Evolutionary conservation across 2,888 invertebrate genomes (phyloP).

Genomic region (Gastrophysa polygoni): DNA sequence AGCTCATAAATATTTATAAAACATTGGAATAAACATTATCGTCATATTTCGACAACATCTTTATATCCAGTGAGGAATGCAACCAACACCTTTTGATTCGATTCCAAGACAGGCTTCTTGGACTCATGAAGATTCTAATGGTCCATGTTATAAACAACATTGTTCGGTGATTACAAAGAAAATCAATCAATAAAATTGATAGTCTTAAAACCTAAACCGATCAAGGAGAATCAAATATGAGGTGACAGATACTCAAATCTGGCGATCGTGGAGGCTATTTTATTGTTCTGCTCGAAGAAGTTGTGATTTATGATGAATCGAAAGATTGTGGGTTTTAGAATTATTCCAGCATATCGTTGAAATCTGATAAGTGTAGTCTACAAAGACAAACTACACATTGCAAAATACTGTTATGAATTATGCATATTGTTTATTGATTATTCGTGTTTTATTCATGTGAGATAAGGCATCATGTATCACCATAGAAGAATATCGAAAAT

Average conservation of each 20-base stretch:
- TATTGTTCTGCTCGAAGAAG: no score
- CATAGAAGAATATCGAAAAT: not conserved
- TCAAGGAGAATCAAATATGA: no score
- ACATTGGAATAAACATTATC: not conserved
- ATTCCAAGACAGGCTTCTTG: no score
- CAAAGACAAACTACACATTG: not conserved
- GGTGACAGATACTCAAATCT: not conserved
- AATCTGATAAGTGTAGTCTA: not conserved
- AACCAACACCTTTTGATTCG: not conserved
- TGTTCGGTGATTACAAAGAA: no score
- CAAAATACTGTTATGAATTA: slow-evolving; percentile 8
- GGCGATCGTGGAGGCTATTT: not conserved
- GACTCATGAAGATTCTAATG: no score
- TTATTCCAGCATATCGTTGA: not conserved
- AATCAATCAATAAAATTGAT: no score
- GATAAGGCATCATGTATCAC: slow-evolving; percentile 2
- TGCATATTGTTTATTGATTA: slow-evolving; percentile 2
- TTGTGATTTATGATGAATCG: not conserved
- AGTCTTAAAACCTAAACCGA: no score
- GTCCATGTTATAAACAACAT: no score
- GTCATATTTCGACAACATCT: not conserved
- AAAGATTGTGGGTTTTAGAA: not conserved
- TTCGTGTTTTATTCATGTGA: slow-evolving; percentile 7
- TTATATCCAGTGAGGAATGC: not conserved
- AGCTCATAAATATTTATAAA: not conserved